phyloP scores from a whole-genome alignment of 1,140 invertebrate genomes.

The Drosophila ercepeae region DNA sequence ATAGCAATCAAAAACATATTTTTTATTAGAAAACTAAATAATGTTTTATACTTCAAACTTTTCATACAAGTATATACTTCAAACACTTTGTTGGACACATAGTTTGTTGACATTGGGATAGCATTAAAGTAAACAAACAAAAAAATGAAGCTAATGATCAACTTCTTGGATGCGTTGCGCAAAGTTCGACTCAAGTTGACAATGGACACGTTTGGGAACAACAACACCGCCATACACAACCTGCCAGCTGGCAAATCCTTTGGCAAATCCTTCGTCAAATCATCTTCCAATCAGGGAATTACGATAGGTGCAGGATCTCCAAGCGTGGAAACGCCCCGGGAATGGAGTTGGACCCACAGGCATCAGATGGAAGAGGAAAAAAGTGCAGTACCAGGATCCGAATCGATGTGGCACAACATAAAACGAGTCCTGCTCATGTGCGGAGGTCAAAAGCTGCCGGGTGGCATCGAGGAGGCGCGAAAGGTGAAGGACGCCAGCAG shows the following conservation, averaged over 20 bases:
- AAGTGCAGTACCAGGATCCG: not conserved
- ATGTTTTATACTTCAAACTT: too few relatives aligned
- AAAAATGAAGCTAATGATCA: conserved; percentile 24
- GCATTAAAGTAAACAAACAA: not conserved
- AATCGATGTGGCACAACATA: conserved; percentile 40
- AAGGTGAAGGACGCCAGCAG: not conserved
- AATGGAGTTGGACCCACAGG: not conserved
- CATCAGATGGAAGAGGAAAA: not conserved
- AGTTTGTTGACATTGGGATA: not conserved
- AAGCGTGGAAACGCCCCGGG: not conserved
- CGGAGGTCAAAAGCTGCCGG: conserved; percentile 10
- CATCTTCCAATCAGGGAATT: not conserved
- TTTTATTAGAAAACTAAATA: too few relatives aligned
- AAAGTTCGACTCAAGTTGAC: conserved; percentile 11
- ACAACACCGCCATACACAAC: not conserved
- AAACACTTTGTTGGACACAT: conserved; percentile 1
- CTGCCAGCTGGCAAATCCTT: not conserved
- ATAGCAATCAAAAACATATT: not conserved
- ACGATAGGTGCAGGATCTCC: not conserved
- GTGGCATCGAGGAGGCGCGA: not conserved
- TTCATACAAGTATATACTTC: not conserved
- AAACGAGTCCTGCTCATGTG: conserved; percentile 15
- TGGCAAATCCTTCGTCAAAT: not conserved
- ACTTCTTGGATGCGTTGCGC: conserved; percentile 26
- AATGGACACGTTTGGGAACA: not conserved